Evolutionary conservation across 1,140 invertebrate genomes (phyloP).

Genomic region (Cryptotermes secundus): DNA sequence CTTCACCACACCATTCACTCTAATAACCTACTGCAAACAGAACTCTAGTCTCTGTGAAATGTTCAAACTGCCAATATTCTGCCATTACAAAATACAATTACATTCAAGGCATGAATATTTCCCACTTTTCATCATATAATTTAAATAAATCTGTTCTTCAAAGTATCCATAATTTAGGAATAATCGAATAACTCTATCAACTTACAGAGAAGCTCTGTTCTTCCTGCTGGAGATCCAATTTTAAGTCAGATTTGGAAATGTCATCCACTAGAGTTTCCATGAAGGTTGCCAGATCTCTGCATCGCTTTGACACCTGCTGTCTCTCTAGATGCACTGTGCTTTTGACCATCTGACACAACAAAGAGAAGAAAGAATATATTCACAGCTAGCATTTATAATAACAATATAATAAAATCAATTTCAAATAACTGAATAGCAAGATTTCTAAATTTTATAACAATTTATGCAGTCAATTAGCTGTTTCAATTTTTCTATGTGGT

Average conservation of each 20-base stretch:
- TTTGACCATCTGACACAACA: neutral
- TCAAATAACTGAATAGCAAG: neutral
- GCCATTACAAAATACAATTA: too few species aligned
- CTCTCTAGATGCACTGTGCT: neutral
- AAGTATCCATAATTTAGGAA: neutral
- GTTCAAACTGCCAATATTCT: too few species aligned
- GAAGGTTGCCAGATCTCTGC: slow-evolving; percentile 70
- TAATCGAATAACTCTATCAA: slow-evolving; percentile 32
- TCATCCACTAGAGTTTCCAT: slow-evolving; percentile 74
- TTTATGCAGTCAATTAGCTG: too few species aligned
- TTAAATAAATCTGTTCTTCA: neutral
- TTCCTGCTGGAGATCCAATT: slow-evolving; percentile 44
- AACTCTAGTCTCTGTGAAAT: too few species aligned
- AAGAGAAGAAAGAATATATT: neutral
- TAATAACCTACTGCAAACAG: too few species aligned
- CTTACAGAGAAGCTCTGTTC: slow-evolving; percentile 57
- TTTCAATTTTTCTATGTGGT: too few species aligned
- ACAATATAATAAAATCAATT: neutral
- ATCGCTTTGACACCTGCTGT: slow-evolving; percentile 61
- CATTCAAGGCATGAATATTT: too few species aligned
- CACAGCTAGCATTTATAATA: neutral
- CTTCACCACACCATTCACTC: too few species aligned
- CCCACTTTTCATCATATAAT: neutral
- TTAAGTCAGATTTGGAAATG: slow-evolving; percentile 55
- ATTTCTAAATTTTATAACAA: too few species aligned